Evolutionary conservation across 2,888 invertebrate genomes (phyloP), one percentile per base, ranked within the genome.

Genomic region (Euphydryas editha): DNA sequence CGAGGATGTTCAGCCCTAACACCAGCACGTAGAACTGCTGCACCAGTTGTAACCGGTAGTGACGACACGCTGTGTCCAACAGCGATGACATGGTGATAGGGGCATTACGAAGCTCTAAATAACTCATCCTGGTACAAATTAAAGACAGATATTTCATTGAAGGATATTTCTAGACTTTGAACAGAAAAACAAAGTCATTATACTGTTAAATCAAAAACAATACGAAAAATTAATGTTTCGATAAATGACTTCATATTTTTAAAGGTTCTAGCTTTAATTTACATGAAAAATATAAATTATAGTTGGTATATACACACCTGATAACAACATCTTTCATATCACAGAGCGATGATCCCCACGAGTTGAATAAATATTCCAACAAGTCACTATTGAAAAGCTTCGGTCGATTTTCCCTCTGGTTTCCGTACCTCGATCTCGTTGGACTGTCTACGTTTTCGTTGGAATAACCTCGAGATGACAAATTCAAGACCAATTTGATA

Each of bases 11-110:
- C 42, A 96, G 87, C 0, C 96, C 97, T 18, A 97, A 88, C 0
- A 97, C 95, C 70, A 96, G 92, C 0, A 97, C 96, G 77, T 97
- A 96, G 80, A 96, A 95, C 85, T 97, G 97, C 80, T 97, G 96
- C 63, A 96, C 90, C 72, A 96, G 90, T 83, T 97, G 96, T 30
- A 95, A 94, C 78, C 93, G 93, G 79, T 96, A 95, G 83, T 96
- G 95, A 3, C 94, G 92, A 51, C 93, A 92, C 0, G 95, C 92
- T 67, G 94, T 93, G 8, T 89, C 85, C 42, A 93, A 55, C 30
- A 95, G 86, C 47, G 93, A 90, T 4, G 84, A 76, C 21, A 88
- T 78, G 0, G 94, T 91, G 61, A 94, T 86, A 0, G 94, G 90
- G 0, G 94, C 88, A 71, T 95, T 95, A 21, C 92, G 91, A 60